Percentiles rank a stretch among this genome's conserved stretches.
phyloP scores from a whole-genome alignment of 2,888 invertebrate genomes.

The Hirtodrosophila confusa region DNA sequence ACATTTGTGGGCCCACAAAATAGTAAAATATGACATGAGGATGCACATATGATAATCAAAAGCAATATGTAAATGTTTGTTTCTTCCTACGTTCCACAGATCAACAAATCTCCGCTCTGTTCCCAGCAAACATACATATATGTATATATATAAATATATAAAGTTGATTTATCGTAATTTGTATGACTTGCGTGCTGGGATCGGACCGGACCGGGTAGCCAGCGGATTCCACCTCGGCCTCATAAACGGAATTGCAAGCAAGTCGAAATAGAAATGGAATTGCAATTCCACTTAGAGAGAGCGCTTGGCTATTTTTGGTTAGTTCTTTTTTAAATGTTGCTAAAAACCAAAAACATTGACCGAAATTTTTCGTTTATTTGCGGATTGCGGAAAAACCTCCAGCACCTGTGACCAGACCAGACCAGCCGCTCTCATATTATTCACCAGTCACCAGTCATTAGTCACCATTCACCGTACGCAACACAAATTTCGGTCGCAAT shows the following conservation, averaged over 20 bases:
- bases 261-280: slow-evolving; percentile 32
- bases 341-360: slow-evolving; percentile 74
- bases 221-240: slow-evolving; percentile 37
- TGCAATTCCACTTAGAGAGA: slow-evolving; percentile 75
- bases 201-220: slow-evolving; percentile 53
- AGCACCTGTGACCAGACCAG: slow-evolving; percentile 17
- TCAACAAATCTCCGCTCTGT: slow-evolving; percentile 52
- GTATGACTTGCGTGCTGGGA: slow-evolving; percentile 70
- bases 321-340: slow-evolving; percentile 24
- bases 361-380: slow-evolving; percentile 73
- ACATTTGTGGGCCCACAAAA: slow-evolving; percentile 58
- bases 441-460: slow-evolving; percentile 26
- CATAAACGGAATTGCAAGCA: slow-evolving; percentile 66
- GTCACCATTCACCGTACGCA: slow-evolving; percentile 46
- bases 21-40: slow-evolving; percentile 41
- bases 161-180: slow-evolving; percentile 23
- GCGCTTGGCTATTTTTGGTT: slow-evolving; percentile 42
- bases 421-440: slow-evolving; percentile 9
- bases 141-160: slow-evolving; percentile 11
- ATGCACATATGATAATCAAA: slow-evolving; percentile 49
- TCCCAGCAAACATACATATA: slow-evolving; percentile 69
- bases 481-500: slow-evolving; percentile 80
- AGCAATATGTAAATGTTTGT: slow-evolving; percentile 71
- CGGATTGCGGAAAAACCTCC: slow-evolving; percentile 31
- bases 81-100: slow-evolving; percentile 69